A percentile compares a stretch with the other conserved stretches of the same genome.
These are phyloP conservation scores for Drosophila ananassae DNA, from an alignment of 1,140 invertebrate species.

Conservation along the genomic window DNA sequence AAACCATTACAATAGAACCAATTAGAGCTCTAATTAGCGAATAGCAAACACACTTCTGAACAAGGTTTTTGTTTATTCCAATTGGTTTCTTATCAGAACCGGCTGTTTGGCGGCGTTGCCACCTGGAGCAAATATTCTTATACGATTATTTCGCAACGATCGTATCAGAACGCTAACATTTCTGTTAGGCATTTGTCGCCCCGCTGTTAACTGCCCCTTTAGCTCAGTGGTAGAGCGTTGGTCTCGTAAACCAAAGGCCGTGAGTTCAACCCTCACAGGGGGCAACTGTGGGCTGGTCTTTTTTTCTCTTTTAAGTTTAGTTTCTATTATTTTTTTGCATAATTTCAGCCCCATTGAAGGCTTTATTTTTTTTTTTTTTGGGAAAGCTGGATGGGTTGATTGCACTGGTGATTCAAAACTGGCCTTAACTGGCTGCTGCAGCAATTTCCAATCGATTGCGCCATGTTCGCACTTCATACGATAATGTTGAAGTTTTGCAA, in stretches of 20 bases:
- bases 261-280: constrained; percentile 92
- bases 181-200: constrained; percentile 8
- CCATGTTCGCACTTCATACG: constrained; percentile 79
- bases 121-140: neutral
- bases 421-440: constrained; percentile 55
- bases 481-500: constrained; percentile 80
- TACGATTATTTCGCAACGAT: neutral
- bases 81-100: constrained; percentile 12
- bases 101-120: constrained; percentile 7
- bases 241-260: constrained; percentile 97
- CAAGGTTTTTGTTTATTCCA: neutral
- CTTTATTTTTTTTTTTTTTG: constrained; percentile 6
- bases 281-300: constrained; percentile 35
- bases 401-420: constrained; percentile 19
- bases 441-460: constrained; percentile 79
- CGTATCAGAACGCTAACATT: constrained; percentile 5
- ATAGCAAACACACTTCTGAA: neutral
- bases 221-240: constrained; percentile 97
- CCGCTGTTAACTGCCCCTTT: constrained; percentile 85
- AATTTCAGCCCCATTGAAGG: neutral
- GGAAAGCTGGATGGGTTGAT: constrained; percentile 16
- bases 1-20: neutral
- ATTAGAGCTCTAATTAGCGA: neutral
- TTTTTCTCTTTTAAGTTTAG: neutral
- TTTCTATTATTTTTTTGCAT: neutral